These are phyloP conservation scores for Coracias cyanogaster DNA, from an alignment of 2,797 vertebrate genomes.

Conservation along the genomic window DNA sequence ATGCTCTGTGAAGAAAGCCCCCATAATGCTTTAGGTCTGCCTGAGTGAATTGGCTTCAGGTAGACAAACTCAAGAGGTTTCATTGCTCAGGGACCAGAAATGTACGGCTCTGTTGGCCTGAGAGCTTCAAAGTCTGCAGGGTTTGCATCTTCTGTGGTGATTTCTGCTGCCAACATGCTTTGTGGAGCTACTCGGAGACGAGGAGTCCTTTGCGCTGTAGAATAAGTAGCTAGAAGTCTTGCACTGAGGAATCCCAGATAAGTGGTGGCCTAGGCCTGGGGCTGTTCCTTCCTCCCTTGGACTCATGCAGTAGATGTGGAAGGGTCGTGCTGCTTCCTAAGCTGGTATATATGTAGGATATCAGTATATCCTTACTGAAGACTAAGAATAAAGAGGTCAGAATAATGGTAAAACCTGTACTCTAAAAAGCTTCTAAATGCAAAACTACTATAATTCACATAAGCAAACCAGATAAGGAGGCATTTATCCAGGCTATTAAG, in stretches of 20 bases:
- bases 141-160: background rate
- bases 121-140: background rate
- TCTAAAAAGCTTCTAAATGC: background rate
- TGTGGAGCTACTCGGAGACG: background rate
- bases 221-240: background rate
- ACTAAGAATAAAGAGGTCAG: background rate
- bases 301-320: background rate
- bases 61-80: background rate
- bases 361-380: background rate
- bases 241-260: background rate
- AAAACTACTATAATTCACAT: conserved; percentile 36
- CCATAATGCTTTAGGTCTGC: background rate
- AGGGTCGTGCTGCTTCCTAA: background rate
- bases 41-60: background rate
- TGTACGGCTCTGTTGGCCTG: background rate
- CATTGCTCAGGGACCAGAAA: background rate
- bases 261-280: background rate
- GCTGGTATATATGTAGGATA: accelerated
- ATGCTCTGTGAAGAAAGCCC: accelerated
- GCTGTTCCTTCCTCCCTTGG: background rate
- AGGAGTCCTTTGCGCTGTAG: background rate
- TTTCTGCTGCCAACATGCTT: background rate
- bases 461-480: conserved; percentile 58
- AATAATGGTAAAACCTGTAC: background rate
- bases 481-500: conserved; percentile 59